Evolutionary conservation across 2,113 vertebrate species (phyloP), one percentile per base, ranked within the genome.

Genomic region (Planiliza haematocheilus): DNA sequence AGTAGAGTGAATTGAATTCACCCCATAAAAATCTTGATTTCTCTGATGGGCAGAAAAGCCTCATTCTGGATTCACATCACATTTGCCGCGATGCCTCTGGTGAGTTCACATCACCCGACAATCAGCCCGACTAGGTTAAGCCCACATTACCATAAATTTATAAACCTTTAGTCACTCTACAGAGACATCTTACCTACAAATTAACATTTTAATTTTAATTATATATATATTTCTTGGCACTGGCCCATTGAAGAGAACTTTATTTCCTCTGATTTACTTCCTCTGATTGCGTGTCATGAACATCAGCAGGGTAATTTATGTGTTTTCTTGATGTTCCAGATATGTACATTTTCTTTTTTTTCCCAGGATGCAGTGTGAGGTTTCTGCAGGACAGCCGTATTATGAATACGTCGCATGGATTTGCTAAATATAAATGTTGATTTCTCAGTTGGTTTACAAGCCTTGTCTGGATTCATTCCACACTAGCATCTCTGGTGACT

Each of bases 1-100:
- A 69, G 77, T 69, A 69, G 74, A 71, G 72, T 67, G 53, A 70
- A 90, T 86, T 74, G 64, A 82, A 81, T 85, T 78, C 74, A 81
- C 60, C 69, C 77, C 73, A 70, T 87, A 74, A 87, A 87, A 88
- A 70, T 70, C 83, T 78, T 86, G 87, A 87, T 88, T 89, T 85
- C 81, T 89, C 87, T 78, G 71, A 89, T 70, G 90, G 70, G 48
- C 50, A 71, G 42, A 58, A 55, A 69, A 55, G n/a, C 11, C 10
- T 17, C 24, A 73, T 72, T 79, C 73, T 53, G 24, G 70, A 78
- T 81, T 86, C 68, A 50, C 55, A 38, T 50, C 14, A 8, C 72
- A 48, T 55, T 67, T 58, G 17, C 58, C 21, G 46, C 4, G 1
- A 57, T 50, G 53, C 56, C 85, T 79, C 71, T 56, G 14, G 79